Percentiles rank a stretch among this genome's conserved stretches.
phyloP scores from a whole-genome alignment of 2,113 vertebrate species.

The Sprattus sprattus region DNA sequence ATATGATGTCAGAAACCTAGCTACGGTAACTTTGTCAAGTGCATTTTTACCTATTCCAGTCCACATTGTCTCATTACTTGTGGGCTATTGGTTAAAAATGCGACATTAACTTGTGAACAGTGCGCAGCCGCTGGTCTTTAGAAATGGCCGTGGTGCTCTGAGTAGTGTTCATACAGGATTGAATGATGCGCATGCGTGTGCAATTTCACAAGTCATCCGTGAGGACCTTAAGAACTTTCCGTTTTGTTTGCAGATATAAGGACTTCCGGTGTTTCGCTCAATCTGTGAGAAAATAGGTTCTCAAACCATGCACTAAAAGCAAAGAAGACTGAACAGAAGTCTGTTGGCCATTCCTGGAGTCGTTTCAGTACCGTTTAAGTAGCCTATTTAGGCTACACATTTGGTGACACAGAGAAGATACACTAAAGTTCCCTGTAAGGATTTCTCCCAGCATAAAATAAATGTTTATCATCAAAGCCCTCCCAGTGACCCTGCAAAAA shows the following conservation, averaged over 20 bases:
- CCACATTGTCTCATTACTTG: not conserved
- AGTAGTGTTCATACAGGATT: not conserved
- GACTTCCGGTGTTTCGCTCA: not conserved
- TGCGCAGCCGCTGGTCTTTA: not conserved
- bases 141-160: not conserved
- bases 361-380: too few relatives aligned
- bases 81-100: not conserved
- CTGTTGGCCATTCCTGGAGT: too few relatives aligned
- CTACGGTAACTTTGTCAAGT: not conserved
- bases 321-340: too few relatives aligned
- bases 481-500: too few relatives aligned
- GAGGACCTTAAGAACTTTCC: not conserved
- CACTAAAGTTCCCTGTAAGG: too few relatives aligned
- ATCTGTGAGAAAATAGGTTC: too few relatives aligned
- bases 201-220: not conserved
- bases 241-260: not conserved
- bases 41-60: not conserved
- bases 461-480: too few relatives aligned
- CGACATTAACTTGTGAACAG: not conserved
- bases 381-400: too few relatives aligned
- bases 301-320: too few relatives aligned
- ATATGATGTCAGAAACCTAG: too few relatives aligned
- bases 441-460: too few relatives aligned
- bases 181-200: not conserved
- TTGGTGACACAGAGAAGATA: too few relatives aligned